A percentile compares a stretch with the other conserved stretches of the same genome.
Conservation (phyloP, 2,113 vertebrate species). For the Rhabdornis inornatus region DNA sequence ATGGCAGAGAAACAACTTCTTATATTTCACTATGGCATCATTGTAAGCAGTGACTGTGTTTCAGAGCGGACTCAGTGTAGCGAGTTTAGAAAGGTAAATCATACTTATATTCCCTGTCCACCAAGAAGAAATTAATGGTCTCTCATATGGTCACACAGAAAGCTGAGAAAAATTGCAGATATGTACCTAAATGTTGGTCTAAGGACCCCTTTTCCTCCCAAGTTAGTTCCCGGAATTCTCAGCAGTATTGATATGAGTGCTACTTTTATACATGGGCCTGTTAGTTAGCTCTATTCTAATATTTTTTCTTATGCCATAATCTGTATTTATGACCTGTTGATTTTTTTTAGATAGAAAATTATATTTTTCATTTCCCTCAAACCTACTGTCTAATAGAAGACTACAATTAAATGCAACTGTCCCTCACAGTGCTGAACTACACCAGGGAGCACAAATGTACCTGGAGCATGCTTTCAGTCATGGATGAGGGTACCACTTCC, state of each 20-base stretch:
- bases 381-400: neutral
- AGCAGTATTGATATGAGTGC: neutral
- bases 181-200: neutral
- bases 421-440: neutral
- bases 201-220: neutral
- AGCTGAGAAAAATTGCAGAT: neutral
- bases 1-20: neutral
- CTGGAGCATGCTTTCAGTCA: neutral
- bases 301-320: neutral
- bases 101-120: neutral
- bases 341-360: neutral
- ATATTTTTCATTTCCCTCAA: neutral
- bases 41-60: neutral
- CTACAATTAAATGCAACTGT: neutral
- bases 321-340: neutral
- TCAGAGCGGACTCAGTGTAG: neutral
- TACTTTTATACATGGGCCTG: neutral
- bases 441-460: neutral
- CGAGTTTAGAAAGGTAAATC: neutral
- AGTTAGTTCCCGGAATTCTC: neutral
- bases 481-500: rapidly evolving
- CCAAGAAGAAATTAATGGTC: neutral
- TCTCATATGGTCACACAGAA: neutral
- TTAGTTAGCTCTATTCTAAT: neutral
- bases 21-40: neutral